These are phyloP conservation scores for Torymus auratus DNA, from an alignment of 2,888 invertebrate genomes.

Conservation along the genomic window DNA sequence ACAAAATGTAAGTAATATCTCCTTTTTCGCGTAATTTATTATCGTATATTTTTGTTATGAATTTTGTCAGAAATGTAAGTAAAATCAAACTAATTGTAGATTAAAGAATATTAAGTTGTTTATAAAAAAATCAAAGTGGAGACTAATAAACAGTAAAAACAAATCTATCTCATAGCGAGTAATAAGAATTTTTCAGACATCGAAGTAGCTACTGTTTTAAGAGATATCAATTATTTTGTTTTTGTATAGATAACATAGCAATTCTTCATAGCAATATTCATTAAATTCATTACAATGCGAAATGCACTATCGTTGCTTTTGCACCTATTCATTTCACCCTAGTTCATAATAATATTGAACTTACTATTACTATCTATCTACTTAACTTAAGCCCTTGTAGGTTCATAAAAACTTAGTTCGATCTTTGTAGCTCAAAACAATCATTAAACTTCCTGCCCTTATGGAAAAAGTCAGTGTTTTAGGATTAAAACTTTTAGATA, in stretches of 20 bases:
- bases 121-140: slow-evolving; percentile 10
- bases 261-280: slow-evolving; percentile 51
- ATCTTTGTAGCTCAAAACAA: slow-evolving; percentile 51
- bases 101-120: slow-evolving; percentile 54
- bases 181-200: slow-evolving; percentile 51
- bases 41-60: slow-evolving; percentile 50
- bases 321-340: slow-evolving; percentile 46
- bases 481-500: slow-evolving; percentile 41
- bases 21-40: slow-evolving; percentile 46
- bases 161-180: slow-evolving; percentile 10
- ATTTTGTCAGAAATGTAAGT: slow-evolving; percentile 26
- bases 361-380: slow-evolving; percentile 44
- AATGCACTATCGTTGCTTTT: slow-evolving; percentile 50
- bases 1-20: slow-evolving; percentile 43
- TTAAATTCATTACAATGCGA: slow-evolving; percentile 36
- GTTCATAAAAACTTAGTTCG: slow-evolving; percentile 43
- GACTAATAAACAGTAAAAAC: slow-evolving; percentile 27
- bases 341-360: slow-evolving; percentile 43
- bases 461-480: slow-evolving; percentile 40
- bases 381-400: slow-evolving; percentile 30
- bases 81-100: slow-evolving; percentile 48
- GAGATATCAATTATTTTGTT: slow-evolving; percentile 31
- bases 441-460: slow-evolving; percentile 48
- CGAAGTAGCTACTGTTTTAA: slow-evolving; percentile 22
- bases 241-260: slow-evolving; percentile 44